Evolutionary conservation across 2,113 vertebrate species (phyloP).

Genomic region (Percopsis transmontana): DNA sequence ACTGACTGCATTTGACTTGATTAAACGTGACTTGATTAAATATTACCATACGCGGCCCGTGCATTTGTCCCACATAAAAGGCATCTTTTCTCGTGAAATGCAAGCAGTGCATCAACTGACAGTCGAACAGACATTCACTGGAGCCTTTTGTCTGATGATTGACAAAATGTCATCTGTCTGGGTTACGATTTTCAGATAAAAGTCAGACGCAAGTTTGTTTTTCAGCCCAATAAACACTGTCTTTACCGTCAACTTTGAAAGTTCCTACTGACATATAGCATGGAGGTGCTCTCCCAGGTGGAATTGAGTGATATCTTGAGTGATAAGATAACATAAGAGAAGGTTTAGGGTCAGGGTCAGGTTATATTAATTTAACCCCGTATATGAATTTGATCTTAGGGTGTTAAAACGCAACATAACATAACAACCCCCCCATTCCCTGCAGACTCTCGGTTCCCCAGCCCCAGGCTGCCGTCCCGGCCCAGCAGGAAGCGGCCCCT

Average conservation of each 20-base stretch:
- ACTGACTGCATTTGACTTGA: slow-evolving; percentile 77
- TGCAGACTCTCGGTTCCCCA: slow-evolving; percentile 88
- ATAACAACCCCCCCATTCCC: background rate
- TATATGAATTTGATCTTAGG: background rate
- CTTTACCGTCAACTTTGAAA: slow-evolving; percentile 13
- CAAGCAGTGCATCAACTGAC: slow-evolving; percentile 76
- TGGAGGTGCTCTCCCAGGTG: too few relatives aligned
- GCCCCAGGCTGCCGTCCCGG: slow-evolving; percentile 87
- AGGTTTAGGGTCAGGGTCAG: background rate
- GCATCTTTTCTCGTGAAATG: slow-evolving; percentile 73
- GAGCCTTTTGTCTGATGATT: slow-evolving; percentile 70
- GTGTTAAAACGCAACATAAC: background rate
- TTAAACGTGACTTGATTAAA: slow-evolving; percentile 77
- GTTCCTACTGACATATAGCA: background rate
- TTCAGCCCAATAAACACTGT: slow-evolving; percentile 10
- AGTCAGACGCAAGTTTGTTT: slow-evolving; percentile 26
- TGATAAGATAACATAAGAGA: too few relatives aligned
- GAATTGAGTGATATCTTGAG: background rate
- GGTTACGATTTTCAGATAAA: slow-evolving; percentile 52
- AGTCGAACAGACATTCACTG: slow-evolving; percentile 62
- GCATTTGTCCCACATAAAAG: slow-evolving; percentile 71
- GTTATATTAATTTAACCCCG: background rate
- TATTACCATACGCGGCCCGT: slow-evolving; percentile 72
- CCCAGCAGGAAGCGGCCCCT: slow-evolving; percentile 93
- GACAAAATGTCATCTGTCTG: slow-evolving; percentile 68